A percentile compares a stretch with the other conserved stretches of the same genome.
phyloP scores from a whole-genome alignment of 2,797 vertebrate species.

The Podargus strigoides region DNA sequence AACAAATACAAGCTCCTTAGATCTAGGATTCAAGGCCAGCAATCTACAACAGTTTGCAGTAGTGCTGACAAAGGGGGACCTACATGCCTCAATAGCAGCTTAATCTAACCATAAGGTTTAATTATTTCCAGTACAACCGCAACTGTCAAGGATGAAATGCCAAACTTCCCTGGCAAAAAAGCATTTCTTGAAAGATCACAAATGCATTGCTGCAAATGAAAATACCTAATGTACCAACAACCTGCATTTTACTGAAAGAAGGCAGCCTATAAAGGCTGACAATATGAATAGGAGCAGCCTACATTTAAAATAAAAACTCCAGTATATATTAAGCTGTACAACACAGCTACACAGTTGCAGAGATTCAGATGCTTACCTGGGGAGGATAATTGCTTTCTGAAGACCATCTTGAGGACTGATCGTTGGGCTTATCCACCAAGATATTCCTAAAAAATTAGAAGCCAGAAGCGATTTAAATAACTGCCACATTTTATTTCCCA shows the following conservation, averaged over 20 bases:
- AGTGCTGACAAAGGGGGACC: constrained; percentile 32
- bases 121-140: not conserved
- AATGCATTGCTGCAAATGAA: not conserved
- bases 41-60: not conserved
- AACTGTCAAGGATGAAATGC: not conserved
- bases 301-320: not conserved
- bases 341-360: accelerated
- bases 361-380: constrained; percentile 79
- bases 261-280: not conserved
- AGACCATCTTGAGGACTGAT: constrained; percentile 98
- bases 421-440: constrained; percentile 97
- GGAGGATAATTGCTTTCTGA: constrained; percentile 99
- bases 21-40: constrained; percentile 25
- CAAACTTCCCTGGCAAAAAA: not conserved
- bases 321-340: not conserved
- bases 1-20: constrained; percentile 20
- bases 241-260: not conserved
- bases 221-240: not conserved
- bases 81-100: constrained; percentile 41
- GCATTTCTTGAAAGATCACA: not conserved
- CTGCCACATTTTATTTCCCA: not conserved
- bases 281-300: not conserved
- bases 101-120: constrained; percentile 32
- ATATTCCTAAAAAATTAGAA: constrained; percentile 85
- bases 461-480: not conserved